phyloP scores from a whole-genome alignment of 2,113 vertebrate species.

The Lanius collurio region DNA sequence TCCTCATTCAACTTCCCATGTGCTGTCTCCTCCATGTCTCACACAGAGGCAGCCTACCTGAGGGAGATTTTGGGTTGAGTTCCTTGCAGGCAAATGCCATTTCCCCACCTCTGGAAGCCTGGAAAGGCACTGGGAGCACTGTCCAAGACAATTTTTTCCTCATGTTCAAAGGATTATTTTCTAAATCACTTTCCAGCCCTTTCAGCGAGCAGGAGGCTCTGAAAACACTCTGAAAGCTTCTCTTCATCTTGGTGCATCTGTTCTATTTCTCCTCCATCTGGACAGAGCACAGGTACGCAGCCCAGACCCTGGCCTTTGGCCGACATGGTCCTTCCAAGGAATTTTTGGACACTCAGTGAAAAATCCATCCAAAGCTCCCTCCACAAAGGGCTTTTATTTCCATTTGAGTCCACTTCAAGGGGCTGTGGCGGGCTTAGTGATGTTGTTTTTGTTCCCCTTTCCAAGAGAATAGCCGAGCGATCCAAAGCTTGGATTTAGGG shows the following conservation, averaged over 20 bases:
- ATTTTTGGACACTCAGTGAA: constrained; percentile 53
- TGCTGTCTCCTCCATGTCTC: not conserved
- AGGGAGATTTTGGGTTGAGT: not conserved
- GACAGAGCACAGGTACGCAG: constrained; percentile 1
- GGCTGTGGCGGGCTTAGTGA: constrained; percentile 25
- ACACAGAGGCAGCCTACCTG: not conserved
- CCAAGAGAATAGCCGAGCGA: not conserved
- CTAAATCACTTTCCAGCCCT: constrained; percentile 21
- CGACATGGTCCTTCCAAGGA: constrained; percentile 58
- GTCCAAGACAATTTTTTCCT: constrained; percentile 45
- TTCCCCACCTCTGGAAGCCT: not conserved
- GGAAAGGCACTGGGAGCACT: not conserved
- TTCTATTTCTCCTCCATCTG: constrained; percentile 48
- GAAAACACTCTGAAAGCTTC: constrained; percentile 23
- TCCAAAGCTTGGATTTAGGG: constrained; percentile 46
- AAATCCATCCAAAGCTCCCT: constrained; percentile 66
- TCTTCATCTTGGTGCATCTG: constrained; percentile 14
- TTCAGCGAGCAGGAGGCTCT: constrained; percentile 25
- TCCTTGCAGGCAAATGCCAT: constrained; percentile 6
- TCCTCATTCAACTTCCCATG: not conserved
- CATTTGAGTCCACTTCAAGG: constrained; percentile 76
- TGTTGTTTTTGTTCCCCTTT: constrained; percentile 53
- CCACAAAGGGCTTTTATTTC: constrained; percentile 72
- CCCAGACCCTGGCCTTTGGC: constrained; percentile 27
- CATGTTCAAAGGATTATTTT: constrained; percentile 56